Evolutionary conservation across 2,888 invertebrate species (phyloP).

Genomic region (Archaeoteleia sp.): DNA sequence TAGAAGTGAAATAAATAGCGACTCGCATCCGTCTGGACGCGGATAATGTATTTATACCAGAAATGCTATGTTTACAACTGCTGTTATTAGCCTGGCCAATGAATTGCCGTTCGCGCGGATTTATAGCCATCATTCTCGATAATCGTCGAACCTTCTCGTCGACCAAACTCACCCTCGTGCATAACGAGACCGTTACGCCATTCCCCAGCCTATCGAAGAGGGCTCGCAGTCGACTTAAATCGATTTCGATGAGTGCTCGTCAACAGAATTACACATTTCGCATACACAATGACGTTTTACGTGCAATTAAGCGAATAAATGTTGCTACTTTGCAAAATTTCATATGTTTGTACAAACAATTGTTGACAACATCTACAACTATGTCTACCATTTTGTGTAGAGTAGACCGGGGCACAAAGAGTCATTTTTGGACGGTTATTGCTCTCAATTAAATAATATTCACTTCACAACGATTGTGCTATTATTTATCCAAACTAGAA

Average conservation of each 20-base stretch:
- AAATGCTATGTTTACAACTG: conserved; percentile 13
- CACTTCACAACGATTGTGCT: too few relatives aligned
- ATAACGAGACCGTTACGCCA: conserved; percentile 41
- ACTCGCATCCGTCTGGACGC: background rate
- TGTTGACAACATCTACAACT: too few relatives aligned
- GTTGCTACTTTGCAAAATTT: conserved; percentile 27
- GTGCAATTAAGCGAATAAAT: conserved; percentile 33
- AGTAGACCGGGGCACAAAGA: too few relatives aligned
- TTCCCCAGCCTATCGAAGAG: conserved; percentile 33
- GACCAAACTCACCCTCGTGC: conserved; percentile 39
- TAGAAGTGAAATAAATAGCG: background rate
- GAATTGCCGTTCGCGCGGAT: conserved; percentile 36
- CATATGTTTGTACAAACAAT: too few relatives aligned
- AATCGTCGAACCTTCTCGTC: conserved; percentile 44
- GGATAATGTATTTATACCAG: conserved; percentile 12
- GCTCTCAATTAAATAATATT: too few relatives aligned
- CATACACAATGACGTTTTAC: conserved; percentile 41
- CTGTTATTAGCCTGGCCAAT: conserved; percentile 27
- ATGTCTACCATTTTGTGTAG: too few relatives aligned
- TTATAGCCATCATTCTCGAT: conserved; percentile 40
- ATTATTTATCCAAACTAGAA: too few relatives aligned
- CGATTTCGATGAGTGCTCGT: conserved; percentile 43
- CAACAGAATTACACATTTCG: conserved; percentile 44
- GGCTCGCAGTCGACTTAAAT: conserved; percentile 45
- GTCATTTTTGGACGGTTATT: too few relatives aligned